Evolutionary conservation across 2,888 invertebrate species (phyloP), one percentile per base, ranked within the genome.

Genomic region (Trachelus stipa): DNA sequence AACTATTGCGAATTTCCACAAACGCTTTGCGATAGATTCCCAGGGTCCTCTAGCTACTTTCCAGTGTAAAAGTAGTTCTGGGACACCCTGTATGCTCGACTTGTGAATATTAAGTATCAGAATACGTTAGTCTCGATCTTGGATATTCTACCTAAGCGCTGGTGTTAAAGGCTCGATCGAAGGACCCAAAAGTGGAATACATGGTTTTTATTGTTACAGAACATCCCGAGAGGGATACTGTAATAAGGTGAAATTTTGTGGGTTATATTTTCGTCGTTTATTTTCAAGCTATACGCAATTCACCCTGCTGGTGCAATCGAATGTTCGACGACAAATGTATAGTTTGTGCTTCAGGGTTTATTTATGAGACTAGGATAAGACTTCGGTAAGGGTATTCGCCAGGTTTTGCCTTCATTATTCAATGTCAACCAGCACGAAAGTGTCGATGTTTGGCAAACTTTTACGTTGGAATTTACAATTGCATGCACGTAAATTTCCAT

Each of bases 341-440:
- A 56, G 56, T 73, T 76, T 34, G 31, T 75, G 69, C 68, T 71
- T 73, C 56, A 71, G 81, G 34, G 80, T 81, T 85, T 85, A 85
- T 83, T 85, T 85, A 85, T 77, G 79, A 80, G 81, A 37, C 23
- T 23, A 35, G 78, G 73, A 77, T 78, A 73, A 78, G 74, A 79
- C 75, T 30, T 30, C 73, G 76, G 23, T 30, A 71, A 31, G 23
- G 23, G 23, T 56, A 23, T 1, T 56, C 9, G 15, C 4, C 40
- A 56, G 23, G 23, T 30, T 34, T 34, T 71, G 71, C 15, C 69
- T 69, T 35, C 78, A 85, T 85, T 85, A 85, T 85, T 85, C 81
- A 83, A n/a, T 74, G 37, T 73, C 73, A 40, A 23, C 73, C 35
- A 56, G 40, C 23, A 56, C 40, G 40, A 15, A 56, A 56, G 23